Percentiles rank a stretch among this genome's conserved stretches.
Conservation (phyloP, 1,140 invertebrate genomes). For the Cydia strobilella region DNA sequence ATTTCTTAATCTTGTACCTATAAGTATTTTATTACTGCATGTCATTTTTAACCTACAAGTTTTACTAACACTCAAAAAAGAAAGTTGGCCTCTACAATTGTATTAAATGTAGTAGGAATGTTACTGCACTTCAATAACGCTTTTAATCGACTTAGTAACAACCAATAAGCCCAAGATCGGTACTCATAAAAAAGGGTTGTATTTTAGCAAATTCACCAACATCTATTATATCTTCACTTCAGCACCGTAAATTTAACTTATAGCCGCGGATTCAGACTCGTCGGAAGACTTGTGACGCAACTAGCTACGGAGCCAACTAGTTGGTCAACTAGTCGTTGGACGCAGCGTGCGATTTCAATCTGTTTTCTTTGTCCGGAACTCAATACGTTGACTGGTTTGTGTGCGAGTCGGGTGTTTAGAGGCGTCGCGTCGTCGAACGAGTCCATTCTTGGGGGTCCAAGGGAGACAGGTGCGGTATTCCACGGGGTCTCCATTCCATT, state of each 20-base stretch:
- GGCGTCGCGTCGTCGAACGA: constrained; percentile 38
- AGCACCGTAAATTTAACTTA: constrained; percentile 74
- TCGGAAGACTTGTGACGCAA: constrained; percentile 46
- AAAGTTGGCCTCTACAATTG: too few species aligned
- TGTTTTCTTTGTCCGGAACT: constrained; percentile 70
- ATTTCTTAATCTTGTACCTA: too few species aligned
- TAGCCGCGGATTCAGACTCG: constrained; percentile 52
- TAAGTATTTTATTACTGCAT: too few species aligned
- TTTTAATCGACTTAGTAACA: constrained; percentile 35
- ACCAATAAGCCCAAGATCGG: constrained; percentile 37
- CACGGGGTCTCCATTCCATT: constrained; percentile 47
- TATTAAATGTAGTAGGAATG: background rate
- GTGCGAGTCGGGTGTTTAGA: constrained; percentile 40
- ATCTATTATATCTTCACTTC: constrained; percentile 72
- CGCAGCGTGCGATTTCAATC: constrained; percentile 56
- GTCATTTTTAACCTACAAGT: too few species aligned
- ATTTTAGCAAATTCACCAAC: constrained; percentile 68
- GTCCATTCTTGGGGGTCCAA: constrained; percentile 37
- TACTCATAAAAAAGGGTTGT: constrained; percentile 45
- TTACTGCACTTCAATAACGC: constrained; percentile 17
- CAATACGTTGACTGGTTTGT: constrained; percentile 38
- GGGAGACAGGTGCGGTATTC: constrained; percentile 46
- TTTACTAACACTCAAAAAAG: too few species aligned
- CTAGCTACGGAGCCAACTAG: constrained; percentile 34
- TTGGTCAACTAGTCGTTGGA: constrained; percentile 47